phyloP scores from a whole-genome alignment of 1,140 invertebrate genomes.

The Drosophila nasuta region DNA sequence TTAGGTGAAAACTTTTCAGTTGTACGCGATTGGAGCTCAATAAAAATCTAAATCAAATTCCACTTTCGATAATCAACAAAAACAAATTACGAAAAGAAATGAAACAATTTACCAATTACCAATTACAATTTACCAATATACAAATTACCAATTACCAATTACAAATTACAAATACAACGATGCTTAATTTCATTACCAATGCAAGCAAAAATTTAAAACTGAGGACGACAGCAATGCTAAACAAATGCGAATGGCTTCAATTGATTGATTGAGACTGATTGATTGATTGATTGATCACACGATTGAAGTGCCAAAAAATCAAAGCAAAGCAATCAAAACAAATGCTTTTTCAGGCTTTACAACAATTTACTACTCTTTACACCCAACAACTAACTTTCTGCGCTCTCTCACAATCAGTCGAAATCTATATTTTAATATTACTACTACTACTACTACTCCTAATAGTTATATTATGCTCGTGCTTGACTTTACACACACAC shows the following conservation, averaged over 20 bases:
- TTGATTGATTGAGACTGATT: slow-evolving; percentile 18
- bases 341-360: slow-evolving; percentile 45
- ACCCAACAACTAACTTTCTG: slow-evolving; percentile 23
- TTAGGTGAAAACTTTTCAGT: slow-evolving; percentile 73
- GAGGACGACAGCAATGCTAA: slow-evolving; percentile 44
- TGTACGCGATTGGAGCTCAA: slow-evolving; percentile 51
- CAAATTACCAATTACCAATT: slow-evolving; percentile 30
- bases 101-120: slow-evolving; percentile 21
- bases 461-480: slow-evolving; percentile 12
- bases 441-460: neutral
- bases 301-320: slow-evolving; percentile 25
- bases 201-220: slow-evolving; percentile 45
- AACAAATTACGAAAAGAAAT: slow-evolving; percentile 5
- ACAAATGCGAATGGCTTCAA: slow-evolving; percentile 20
- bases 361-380: slow-evolving; percentile 3
- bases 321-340: neutral
- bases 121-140: slow-evolving; percentile 11
- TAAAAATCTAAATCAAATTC: slow-evolving; percentile 29
- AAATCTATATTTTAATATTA: slow-evolving; percentile 26
- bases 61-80: slow-evolving; percentile 13
- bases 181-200: slow-evolving; percentile 51
- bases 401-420: slow-evolving; percentile 44
- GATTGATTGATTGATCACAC: slow-evolving; percentile 17
- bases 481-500: slow-evolving; percentile 26
- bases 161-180: slow-evolving; percentile 45